These are phyloP conservation scores for Bungarus multicinctus DNA, from an alignment of 2,113 vertebrate species.

Conservation along the genomic window DNA sequence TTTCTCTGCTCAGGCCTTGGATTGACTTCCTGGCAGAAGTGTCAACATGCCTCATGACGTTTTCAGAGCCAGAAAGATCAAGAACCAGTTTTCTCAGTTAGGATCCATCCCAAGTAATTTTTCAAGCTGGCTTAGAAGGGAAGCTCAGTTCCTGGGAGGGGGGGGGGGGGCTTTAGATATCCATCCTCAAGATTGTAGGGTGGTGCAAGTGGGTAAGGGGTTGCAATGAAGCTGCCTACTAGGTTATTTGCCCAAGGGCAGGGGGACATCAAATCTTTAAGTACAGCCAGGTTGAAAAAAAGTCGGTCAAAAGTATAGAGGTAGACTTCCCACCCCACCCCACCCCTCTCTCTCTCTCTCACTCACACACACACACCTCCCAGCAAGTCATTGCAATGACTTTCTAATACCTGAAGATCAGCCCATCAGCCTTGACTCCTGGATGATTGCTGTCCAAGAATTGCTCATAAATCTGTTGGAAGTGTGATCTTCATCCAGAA, in stretches of 20 bases:
- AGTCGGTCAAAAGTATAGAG: background rate
- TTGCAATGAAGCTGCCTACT: background rate
- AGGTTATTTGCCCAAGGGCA: background rate
- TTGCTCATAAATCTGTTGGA: constrained; percentile 47
- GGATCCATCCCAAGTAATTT: background rate
- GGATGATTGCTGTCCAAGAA: constrained; percentile 26
- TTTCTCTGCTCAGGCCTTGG: background rate
- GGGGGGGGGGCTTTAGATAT: background rate
- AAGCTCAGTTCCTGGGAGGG: background rate
- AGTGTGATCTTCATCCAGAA: constrained; percentile 62
- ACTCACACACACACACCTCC: background rate
- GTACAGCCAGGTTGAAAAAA: constrained; percentile 46
- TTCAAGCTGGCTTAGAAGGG: background rate
- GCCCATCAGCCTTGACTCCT: constrained; percentile 37
- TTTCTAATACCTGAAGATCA: constrained; percentile 44
- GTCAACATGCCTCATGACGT: background rate
- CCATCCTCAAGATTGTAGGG: background rate
- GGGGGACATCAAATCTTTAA: constrained; percentile 59
- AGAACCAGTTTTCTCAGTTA: background rate
- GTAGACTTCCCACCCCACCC: background rate
- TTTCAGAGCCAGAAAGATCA: background rate
- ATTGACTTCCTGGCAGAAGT: background rate
- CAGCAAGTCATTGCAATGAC: background rate
- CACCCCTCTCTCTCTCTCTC: no score
- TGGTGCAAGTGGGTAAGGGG: background rate